A percentile compares a stretch with the other conserved stretches of the same genome.
These are phyloP conservation scores for Hyles euphorbiae DNA, from an alignment of 1,140 invertebrate species.

Conservation along the genomic window DNA sequence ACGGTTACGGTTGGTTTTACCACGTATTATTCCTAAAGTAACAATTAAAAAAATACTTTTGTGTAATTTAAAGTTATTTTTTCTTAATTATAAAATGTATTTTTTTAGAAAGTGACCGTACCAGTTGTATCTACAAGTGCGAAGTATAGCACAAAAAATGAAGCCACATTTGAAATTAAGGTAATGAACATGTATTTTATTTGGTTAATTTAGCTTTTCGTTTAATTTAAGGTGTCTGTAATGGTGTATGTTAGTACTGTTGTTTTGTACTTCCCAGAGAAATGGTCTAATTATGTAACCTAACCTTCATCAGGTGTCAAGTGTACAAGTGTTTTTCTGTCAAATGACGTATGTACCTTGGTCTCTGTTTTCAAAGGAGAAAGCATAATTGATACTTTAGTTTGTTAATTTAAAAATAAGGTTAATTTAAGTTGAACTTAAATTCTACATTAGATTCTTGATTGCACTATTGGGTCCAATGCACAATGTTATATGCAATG, in stretches of 20 bases:
- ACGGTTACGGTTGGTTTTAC: conserved; percentile 42
- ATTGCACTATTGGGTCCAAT: too few relatives aligned
- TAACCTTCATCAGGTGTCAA: conserved; percentile 67
- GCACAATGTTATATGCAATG: too few relatives aligned
- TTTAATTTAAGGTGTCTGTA: background rate
- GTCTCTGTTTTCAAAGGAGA: too few relatives aligned
- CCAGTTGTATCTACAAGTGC: conserved; percentile 66
- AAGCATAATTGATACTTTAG: too few relatives aligned
- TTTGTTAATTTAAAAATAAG: too few relatives aligned
- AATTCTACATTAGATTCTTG: too few relatives aligned
- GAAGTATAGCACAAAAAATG: conserved; percentile 79
- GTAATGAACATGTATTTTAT: conserved; percentile 43
- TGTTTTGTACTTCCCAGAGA: conserved; percentile 7
- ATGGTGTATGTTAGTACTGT: conserved; percentile 7
- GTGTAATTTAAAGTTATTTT: too few relatives aligned
- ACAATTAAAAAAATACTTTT: too few relatives aligned
- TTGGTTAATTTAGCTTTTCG: background rate
- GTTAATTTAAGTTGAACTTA: too few relatives aligned
- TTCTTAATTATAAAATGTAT: conserved; percentile 9
- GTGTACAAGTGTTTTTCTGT: conserved; percentile 37
- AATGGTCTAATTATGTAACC: conserved; percentile 62
- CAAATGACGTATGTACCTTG: background rate
- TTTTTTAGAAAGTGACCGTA: conserved; percentile 54
- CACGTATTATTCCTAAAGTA: conserved; percentile 5
- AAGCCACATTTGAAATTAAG: conserved; percentile 85